Conservation (phyloP, 2,113 vertebrate species). For the Petrocephalus zakoni region DNA sequence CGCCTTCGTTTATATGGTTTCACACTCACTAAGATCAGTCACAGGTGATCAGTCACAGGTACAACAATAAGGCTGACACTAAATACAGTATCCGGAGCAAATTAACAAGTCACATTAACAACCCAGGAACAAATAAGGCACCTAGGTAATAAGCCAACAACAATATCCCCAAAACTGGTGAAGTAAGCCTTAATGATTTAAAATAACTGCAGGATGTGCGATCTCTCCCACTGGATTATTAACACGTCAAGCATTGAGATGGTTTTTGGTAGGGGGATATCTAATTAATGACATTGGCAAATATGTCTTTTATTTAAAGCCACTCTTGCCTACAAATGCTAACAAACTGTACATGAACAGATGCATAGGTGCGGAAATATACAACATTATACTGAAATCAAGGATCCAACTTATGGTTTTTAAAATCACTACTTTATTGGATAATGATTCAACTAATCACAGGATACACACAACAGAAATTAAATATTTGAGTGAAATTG, state of each 20-base stretch:
- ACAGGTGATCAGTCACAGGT: neutral
- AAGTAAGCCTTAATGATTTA: neutral
- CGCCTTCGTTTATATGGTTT: neutral
- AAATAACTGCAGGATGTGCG: neutral
- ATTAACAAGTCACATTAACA: neutral
- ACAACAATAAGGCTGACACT: neutral
- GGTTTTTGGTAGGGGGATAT: neutral
- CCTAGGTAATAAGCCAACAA: neutral
- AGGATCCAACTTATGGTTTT: constrained; percentile 38
- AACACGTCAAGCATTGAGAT: neutral
- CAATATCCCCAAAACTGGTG: neutral
- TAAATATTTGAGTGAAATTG: constrained; percentile 50
- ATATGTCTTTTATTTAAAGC: neutral
- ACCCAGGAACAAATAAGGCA: neutral
- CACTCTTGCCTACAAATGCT: neutral
- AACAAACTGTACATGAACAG: neutral
- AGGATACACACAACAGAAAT: constrained; percentile 53
- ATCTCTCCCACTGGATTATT: neutral
- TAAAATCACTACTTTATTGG: constrained; percentile 62
- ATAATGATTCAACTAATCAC: constrained; percentile 53
- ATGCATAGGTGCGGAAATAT: neutral
- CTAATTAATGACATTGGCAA: neutral
- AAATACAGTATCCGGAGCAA: neutral
- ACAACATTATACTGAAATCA: neutral
- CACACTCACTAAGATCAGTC: neutral